Evolutionary conservation across 2,888 invertebrate species (phyloP), one percentile per base, ranked within the genome.

Genomic region (Sympetrum striolatum): DNA sequence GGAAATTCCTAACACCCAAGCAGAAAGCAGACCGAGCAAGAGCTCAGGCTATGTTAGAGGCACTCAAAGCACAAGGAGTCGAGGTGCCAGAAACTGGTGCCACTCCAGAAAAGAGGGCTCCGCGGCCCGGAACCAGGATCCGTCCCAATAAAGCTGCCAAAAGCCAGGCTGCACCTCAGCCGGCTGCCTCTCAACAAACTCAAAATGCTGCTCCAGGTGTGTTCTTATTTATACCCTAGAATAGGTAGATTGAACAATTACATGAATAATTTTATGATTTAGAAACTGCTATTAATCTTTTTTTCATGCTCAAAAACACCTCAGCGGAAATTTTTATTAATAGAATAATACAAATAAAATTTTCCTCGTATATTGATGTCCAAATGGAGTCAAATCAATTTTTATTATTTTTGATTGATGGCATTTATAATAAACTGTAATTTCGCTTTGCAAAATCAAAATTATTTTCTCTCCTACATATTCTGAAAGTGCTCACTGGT

Each of bases 11-110:
- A 91, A 98, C 98, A 2, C 96, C 98, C 0, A 98, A 98, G 94
- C 98, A 99, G 93, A 98, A 98, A 93, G 97, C 97, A 92, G 98
- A 98, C 92, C 96, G 97, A 91, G 97, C 97, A 0, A 95, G 98
- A 92, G 98, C 98, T 12, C 97, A 98, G 93, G 98, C 97, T 91
- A 96, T 98, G 95, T 94, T 99, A 91, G 98, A 98, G 90, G 97
- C 97, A 1, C 94, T 98, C 79, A 98, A 98, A 94, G 98, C 98
- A 14, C 98, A 98, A 94, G 98, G 98, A 91, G 94, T 97, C 44
- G 97, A 97, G 93, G 95, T 98, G 91, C 98, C 98, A 0, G 96
- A 96, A 92, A 96, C 96, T 48, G 96, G 96, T 91, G 35, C 86
- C 14, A 86, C 86, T 8, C 86, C 86, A 22, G 95, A 96, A 92